Base-by-base conservation (phyloP, 1,140 invertebrate species). In the Pomacea maculata region DNA sequence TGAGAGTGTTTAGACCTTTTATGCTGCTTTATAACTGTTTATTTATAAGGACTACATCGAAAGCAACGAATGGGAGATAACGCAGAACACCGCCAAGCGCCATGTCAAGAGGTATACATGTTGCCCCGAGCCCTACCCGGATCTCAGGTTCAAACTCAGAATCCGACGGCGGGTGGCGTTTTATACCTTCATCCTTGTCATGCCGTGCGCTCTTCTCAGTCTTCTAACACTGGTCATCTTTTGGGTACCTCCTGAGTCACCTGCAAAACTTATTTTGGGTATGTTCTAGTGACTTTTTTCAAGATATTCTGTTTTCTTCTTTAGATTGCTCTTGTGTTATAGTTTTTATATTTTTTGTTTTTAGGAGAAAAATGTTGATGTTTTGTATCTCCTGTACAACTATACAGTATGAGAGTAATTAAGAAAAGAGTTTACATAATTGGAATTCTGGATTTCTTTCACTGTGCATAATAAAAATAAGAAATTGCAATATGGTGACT, bases 201-300 rank as follows among this genome's bases (percentile, higher is more conserved):
- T 92, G 73, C 91, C 91, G 1, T 90, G 89, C 82, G 88, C 87
- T 29, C 83, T 91, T 15, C 85, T 92, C 17, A 91, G 90, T 12
- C 86, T 86, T 7, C 85, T 92, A 21, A 92, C 91, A 12, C 82
- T 92, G 77, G 89, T 92, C 61, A 88, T 92, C 54, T 92, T 92
- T 84, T 92, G 91, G 91, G 86, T 92, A n/a, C 91, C 91, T 25
- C 91, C 92, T 15, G 91, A 92, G 78, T 91, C 91, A 14, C 90
- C 91, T 12, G 90, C 91, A n/a, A 92, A 92, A 85, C 87, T 92
- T 63, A 87, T 89, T 67, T 83, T 92, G 70, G 91, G 91, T 92
- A 86, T 21, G 29, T 75, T 19, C 68, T 29, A 2, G 29, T 73
- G 25, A 15, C 6, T 45, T 25, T 25, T 25, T 25, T 25, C 25